Base-by-base conservation (phyloP, 2,113 vertebrate species). In the Solea senegalensis region DNA sequence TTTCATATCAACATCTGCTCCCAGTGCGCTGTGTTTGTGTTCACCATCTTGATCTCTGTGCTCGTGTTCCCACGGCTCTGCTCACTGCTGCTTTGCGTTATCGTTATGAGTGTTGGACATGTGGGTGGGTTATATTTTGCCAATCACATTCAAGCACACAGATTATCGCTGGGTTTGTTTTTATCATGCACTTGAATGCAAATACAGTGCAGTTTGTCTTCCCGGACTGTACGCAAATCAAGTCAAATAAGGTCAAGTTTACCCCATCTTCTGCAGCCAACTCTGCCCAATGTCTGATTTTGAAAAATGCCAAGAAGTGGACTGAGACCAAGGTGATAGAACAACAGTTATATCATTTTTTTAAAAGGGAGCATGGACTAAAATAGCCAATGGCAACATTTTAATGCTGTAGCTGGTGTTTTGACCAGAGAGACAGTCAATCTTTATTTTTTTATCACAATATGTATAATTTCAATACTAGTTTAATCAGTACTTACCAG, bases 31-130 rank as follows among this genome's bases (percentile, higher is more conserved):
- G 13, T 61, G 43, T 59, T 63, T 64, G 57, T 58, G 50, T 55
- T 59, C 58, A 48, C 56, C 52, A 59, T 67, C 46, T 81, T 76
- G 39, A 55, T 45, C 60, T 44, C 59, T 69, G 12, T 27, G 9
- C 49, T 59, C 5, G 16, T 66, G 68, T 64, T 81, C 73, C 73
- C 79, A 81, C n/a, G 2, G 34, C 34, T 64, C 68, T 44, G 48
- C 26, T 41, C 14, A 60, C 48, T n/a, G 61, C 39, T 46, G 61
- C 28, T 78, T 34, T 50, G 27, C 4, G 2, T 48, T 67, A 61
- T 70, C 52, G 41, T 50, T 5, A 49, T 40, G 27, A 39, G 63
- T 72, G 44, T 49, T 48, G 16, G 59, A 48, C 14, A 63, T 12
- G 34, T 44, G 64, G 49, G 58, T 7, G 4, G n/a, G 28, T n/a